Base-by-base conservation (phyloP, 2,888 invertebrate species). In the Macropis europaea region DNA sequence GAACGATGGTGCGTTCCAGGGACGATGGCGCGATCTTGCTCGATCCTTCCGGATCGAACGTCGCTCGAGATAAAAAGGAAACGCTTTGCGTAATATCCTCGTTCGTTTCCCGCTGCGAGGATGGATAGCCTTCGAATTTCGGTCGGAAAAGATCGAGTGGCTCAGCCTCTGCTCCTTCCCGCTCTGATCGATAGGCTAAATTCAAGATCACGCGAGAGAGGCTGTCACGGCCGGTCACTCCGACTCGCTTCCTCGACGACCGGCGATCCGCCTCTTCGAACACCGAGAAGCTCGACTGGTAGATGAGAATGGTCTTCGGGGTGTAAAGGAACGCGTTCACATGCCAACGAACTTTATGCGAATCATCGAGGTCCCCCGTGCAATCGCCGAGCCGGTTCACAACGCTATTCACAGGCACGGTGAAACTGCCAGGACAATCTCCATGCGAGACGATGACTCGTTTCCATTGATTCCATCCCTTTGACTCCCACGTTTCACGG, bases 121-220 rank as follows among this genome's bases (percentile, higher is more conserved):
- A 54, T 52, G 45, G 60, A 67, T 63, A n/a, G n/a, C 45, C 68
- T 45, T 34, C 24, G 13, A 38, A 36, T 62, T 57, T 73, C 30
- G 28, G 19, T 48, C 47, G n/a, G 50, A 48, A 56, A 60, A 60
- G 64, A 66, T 60, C 72, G 68, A 70, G 59, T 61, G 47, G 30
- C 72, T 34, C 57, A 56, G n/a, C n/a, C 54, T 30, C 50, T 48
- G 43, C 47, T 19, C 42, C 60, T 15, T 59, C 17, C 48, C 30
- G 40, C n/a, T 22, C 73, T 72, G 78, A 78, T 78, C 78, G 77
- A 78, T 78, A 69, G 71, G 53, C 75, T 69, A 72, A 76, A 78
- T 78, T 78, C 61, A 63, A 72, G 78, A 78, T 76, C 78, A 75
- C 78, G 78, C 70, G 78, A 78, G 78, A 75, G 72, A 60, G 75